A percentile compares a stretch with the other conserved stretches of the same genome.
Conservation (phyloP, 2,113 vertebrate genomes). For the Pygathrix nemaeus region DNA sequence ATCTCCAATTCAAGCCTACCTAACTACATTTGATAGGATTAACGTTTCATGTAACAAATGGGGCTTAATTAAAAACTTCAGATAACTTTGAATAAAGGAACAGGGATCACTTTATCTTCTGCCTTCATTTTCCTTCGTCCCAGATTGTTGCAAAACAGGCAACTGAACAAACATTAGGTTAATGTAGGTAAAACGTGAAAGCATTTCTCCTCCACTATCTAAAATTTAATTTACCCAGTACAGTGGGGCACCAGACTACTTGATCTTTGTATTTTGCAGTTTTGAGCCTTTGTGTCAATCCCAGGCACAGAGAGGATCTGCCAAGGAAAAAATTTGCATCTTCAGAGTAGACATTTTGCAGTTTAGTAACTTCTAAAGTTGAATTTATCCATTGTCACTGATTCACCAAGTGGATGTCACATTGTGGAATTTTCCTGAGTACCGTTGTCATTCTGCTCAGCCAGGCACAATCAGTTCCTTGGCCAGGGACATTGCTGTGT, state of each 20-base stretch:
- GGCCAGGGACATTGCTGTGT: background rate
- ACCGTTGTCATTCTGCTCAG: background rate
- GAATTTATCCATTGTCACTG: background rate
- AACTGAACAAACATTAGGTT: constrained; percentile 14
- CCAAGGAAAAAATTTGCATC: background rate
- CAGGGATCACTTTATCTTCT: background rate
- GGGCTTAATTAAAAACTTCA: constrained; percentile 45
- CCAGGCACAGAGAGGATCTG: background rate
- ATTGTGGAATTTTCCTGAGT: background rate
- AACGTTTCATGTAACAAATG: constrained; percentile 12
- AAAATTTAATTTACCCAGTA: background rate
- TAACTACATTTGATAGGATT: background rate
- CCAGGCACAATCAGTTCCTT: background rate
- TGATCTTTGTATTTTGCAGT: background rate
- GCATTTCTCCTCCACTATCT: background rate
- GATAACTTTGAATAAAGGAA: background rate
- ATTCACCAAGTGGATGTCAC: background rate
- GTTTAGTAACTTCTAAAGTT: background rate
- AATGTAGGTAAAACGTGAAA: background rate
- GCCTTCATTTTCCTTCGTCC: background rate
- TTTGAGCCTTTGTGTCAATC: background rate
- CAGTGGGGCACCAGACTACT: background rate
- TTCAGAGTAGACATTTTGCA: background rate
- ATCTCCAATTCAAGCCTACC: background rate
- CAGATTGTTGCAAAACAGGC: background rate